Percentiles rank a stretch among this genome's conserved stretches.
phyloP scores from a whole-genome alignment of 2,113 vertebrate genomes.

The Silurus meridionalis region DNA sequence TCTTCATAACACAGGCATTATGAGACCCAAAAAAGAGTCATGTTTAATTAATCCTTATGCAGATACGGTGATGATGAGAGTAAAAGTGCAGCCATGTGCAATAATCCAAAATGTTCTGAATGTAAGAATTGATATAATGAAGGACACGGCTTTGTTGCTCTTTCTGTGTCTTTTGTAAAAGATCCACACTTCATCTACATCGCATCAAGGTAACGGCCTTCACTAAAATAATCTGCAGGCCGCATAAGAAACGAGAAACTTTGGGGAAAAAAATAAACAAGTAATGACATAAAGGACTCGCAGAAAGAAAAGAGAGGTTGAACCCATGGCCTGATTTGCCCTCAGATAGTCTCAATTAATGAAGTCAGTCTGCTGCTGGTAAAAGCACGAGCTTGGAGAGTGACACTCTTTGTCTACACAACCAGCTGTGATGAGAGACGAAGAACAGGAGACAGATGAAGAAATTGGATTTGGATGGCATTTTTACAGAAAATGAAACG shows the following conservation, averaged over 20 bases:
- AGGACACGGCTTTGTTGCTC: constrained; percentile 44
- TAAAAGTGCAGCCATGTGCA: constrained; percentile 42
- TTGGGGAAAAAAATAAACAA: no score
- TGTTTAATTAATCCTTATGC: constrained; percentile 41
- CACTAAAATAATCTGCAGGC: constrained; percentile 7
- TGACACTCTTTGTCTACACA: constrained; percentile 40
- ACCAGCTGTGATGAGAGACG: constrained; percentile 30
- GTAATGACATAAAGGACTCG: not conserved
- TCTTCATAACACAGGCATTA: not conserved
- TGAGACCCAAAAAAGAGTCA: constrained; percentile 1
- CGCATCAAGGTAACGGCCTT: constrained; percentile 17
- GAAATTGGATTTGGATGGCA: constrained; percentile 21
- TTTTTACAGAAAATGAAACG: not conserved
- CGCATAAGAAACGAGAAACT: constrained; percentile 11
- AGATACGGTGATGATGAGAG: constrained; percentile 40
- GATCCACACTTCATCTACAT: constrained; percentile 31
- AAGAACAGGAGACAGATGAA: constrained; percentile 43
- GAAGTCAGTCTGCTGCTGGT: constrained; percentile 39
- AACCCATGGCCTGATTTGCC: constrained; percentile 34
- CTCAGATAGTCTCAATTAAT: constrained; percentile 30
- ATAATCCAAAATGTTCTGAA: constrained; percentile 43
- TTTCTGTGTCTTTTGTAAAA: constrained; percentile 42
- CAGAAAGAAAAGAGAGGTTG: constrained; percentile 1
- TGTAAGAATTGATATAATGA: constrained; percentile 9
- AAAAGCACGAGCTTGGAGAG: constrained; percentile 27